Conservation (phyloP, 2,797 vertebrate genomes). For the Sebastes flavidus region DNA sequence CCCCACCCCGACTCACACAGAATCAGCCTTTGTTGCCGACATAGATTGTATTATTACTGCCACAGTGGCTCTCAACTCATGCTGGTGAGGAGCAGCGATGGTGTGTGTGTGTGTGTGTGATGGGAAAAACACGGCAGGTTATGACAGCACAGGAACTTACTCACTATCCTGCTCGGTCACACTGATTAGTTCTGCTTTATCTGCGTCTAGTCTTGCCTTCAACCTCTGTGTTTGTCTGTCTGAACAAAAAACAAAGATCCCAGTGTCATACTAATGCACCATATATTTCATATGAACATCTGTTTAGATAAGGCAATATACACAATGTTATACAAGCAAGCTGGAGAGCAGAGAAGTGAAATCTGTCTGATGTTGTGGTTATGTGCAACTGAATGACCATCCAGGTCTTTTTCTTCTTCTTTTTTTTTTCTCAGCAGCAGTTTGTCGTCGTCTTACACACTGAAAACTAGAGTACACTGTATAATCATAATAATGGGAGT, state of each 20-base stretch:
- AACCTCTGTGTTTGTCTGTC: constrained; percentile 8
- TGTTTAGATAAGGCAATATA: constrained; percentile 80
- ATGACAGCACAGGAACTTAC: constrained; percentile 36
- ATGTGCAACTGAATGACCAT: constrained; percentile 33
- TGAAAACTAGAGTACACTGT: constrained; percentile 45
- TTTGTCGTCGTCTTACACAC: constrained; percentile 35
- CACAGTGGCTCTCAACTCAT: constrained; percentile 28
- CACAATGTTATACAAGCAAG: constrained; percentile 81
- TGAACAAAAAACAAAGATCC: constrained; percentile 65
- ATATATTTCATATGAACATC: constrained; percentile 80
- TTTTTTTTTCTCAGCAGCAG: constrained; percentile 20
- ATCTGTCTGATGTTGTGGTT: constrained; percentile 52
- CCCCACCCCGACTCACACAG: constrained; percentile 49
- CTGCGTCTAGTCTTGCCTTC: constrained; percentile 14
- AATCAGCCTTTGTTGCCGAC: constrained; percentile 69
- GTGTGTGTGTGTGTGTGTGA: not conserved
- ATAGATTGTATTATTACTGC: constrained; percentile 52
- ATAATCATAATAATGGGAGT: constrained; percentile 51
- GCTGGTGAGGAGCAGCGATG: not conserved
- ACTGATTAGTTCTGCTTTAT: constrained; percentile 37
- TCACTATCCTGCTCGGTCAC: constrained; percentile 14
- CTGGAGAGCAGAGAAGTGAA: constrained; percentile 69
- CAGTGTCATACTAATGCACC: constrained; percentile 69
- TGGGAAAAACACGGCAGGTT: constrained; percentile 31
- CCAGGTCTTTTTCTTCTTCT: constrained; percentile 25